Evolutionary conservation across 2,888 invertebrate species (phyloP).

Genomic region (Yponomeuta plumbellus): DNA sequence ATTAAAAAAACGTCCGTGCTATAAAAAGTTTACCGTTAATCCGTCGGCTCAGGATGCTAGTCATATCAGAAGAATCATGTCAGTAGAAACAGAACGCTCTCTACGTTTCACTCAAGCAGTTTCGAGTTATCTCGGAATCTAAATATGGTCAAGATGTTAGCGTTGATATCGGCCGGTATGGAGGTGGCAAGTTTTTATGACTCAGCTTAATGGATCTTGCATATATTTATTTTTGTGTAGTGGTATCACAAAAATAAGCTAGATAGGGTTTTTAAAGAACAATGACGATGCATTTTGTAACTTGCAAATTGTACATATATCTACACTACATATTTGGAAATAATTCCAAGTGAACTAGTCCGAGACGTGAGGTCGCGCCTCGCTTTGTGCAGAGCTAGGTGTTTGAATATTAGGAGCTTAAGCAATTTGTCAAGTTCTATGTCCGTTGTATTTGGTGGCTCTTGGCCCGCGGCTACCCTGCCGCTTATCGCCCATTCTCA

Average conservation of each 20-base stretch:
- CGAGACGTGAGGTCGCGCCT: not conserved
- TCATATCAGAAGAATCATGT: slow-evolving; percentile 38
- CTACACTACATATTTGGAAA: not conserved
- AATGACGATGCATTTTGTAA: too few species aligned
- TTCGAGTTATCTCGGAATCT: slow-evolving; percentile 66
- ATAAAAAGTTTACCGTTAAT: slow-evolving; percentile 21
- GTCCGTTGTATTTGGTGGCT: slow-evolving; percentile 50
- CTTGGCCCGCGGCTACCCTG: slow-evolving; percentile 26
- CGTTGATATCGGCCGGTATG: slow-evolving; percentile 55
- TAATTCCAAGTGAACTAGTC: not conserved
- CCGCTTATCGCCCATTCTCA: slow-evolving; percentile 31
- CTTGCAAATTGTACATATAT: too few species aligned
- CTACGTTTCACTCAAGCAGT: slow-evolving; percentile 44
- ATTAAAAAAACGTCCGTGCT: slow-evolving; percentile 2
- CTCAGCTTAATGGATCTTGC: slow-evolving; percentile 9
- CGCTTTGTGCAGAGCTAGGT: slow-evolving; percentile 30
- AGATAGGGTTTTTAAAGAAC: too few species aligned
- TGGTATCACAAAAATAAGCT: not conserved
- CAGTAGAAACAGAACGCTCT: slow-evolving; percentile 22
- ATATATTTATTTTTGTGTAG: not conserved
- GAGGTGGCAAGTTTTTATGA: slow-evolving; percentile 34
- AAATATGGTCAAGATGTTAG: slow-evolving; percentile 59
- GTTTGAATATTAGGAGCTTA: slow-evolving; percentile 71
- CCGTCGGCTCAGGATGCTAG: slow-evolving; percentile 15
- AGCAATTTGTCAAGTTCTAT: slow-evolving; percentile 73